Evolutionary conservation across 2,797 vertebrate species (phyloP).

Genomic region (Fistularia commersonii): DNA sequence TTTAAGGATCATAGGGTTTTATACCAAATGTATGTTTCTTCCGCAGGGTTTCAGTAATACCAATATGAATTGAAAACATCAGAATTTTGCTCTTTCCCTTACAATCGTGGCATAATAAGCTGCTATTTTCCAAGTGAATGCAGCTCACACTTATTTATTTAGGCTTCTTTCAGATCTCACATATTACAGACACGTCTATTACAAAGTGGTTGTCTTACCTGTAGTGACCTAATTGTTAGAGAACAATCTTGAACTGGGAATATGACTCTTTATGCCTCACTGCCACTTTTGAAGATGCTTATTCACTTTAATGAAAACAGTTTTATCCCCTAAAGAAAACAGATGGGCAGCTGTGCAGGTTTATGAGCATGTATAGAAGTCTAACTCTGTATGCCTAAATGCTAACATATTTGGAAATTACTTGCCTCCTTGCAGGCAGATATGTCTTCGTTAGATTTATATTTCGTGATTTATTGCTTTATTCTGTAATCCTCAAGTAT

Average conservation of each 20-base stretch:
- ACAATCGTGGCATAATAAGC: constrained; percentile 59
- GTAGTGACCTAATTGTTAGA: constrained; percentile 61
- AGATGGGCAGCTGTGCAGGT: constrained; percentile 64
- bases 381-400: constrained; percentile 7
- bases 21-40: not conserved
- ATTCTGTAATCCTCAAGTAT: constrained; percentile 16
- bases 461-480: constrained; percentile 13
- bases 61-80: constrained; percentile 31
- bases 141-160: constrained; percentile 63
- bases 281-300: constrained; percentile 61
- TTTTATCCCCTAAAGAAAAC: constrained; percentile 67
- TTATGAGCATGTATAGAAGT: constrained; percentile 20
- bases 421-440: constrained; percentile 24
- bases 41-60: constrained; percentile 30
- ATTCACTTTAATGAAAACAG: constrained; percentile 64
- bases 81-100: constrained; percentile 33
- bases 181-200: constrained; percentile 42
- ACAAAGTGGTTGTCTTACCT: constrained; percentile 51
- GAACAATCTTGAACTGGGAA: constrained; percentile 53
- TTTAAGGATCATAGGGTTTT: not conserved
- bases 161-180: constrained; percentile 49
- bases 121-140: constrained; percentile 35
- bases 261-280: constrained; percentile 57
- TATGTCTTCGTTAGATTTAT: constrained; percentile 31
- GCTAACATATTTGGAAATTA: constrained; percentile 19